Evolutionary conservation across 2,888 invertebrate genomes (phyloP), one percentile per base, ranked within the genome.

Genomic region (Invenusta paracnida): DNA sequence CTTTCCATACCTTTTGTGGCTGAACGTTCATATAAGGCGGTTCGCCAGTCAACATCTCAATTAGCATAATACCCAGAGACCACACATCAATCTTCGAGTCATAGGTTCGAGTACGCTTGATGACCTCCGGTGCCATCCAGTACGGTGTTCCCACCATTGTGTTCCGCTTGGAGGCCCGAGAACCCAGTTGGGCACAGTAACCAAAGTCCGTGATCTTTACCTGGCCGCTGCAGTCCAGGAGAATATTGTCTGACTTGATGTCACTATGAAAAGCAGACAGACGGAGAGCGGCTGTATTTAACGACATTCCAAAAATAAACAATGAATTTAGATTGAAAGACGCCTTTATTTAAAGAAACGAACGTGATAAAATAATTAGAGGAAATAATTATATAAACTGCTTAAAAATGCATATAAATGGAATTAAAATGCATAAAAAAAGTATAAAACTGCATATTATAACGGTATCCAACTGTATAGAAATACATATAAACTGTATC

Each of bases 21-120:
- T 96, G 94, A 91, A 97, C 96, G 89, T 96, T 95, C 91, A 97
- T 93, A 90, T 97, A 97, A 0, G 97, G 97, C 0, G 97, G 97
- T 90, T 96, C 95, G 0, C 97, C 97, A 90, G 96, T 96, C 82
- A 97, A 95, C 95, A 95, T 95, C 92, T 96, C 96, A 86, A 97
- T 96, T 0, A 95, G 95, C 96, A 97, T 96, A 86, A 97, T 97
- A 2, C 96, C 96, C 85, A 97, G 93, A 0, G 85, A 87, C 87
- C 88, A 89, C 48, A 89, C 88, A 86, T 90, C 90, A 17, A 90
- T 91, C 88, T 95, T 95, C 89, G 95, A 95, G 1, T 96, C 96
- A 88, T 96, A 96, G 88, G 95, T 95, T 89, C 29, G 82, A 67
- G 84, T 85, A 86, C 90, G 90, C 79, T 91, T 89, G 67, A 91